Evolutionary conservation across 2,113 vertebrate genomes (phyloP), one percentile per base, ranked within the genome.

Genomic region (Glaucidium brasilianum): DNA sequence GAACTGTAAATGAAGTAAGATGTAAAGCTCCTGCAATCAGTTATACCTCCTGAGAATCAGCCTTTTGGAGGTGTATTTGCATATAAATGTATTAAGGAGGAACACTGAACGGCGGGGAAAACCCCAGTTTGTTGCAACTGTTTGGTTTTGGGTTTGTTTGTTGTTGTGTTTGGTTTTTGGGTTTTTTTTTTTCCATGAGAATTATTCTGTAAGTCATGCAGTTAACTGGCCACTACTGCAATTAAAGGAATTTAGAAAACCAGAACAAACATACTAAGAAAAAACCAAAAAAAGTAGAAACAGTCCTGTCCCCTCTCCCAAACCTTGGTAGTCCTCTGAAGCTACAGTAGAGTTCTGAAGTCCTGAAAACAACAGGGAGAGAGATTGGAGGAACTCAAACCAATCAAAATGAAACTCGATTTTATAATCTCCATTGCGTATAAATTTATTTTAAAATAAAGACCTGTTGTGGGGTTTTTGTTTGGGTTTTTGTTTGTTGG

Each of bases 11-110:
- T 11, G 59, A 72, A 85, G 55, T 11, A 19, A 77, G 50, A 78
- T 8, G 49, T 30, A 64, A 81, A 59, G 37, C 55, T 74, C 55
- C 66, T 55, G 60, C 50, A 47, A 29, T 39, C 60, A 53, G 32
- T 27, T 50, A 9, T 22, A 35, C 9, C 55, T 74, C 66, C 12
- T 11, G 41, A 83, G 60, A 68, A 60, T 45, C n/a, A 20, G 64
- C 15, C 41, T 73, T 63, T n/a, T 1, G 0, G 49, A 49, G 35
- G 5, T 1, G 0, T 41, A 11, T 81, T 77, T 80, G 45, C 26
- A 43, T 12, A 32, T 29, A 78, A 50, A 34, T 1, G 9, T 25
- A 43, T 27, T 22, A 45, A 62, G 20, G 23, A 45, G 12, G 32
- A 67, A 59, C 26, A 9, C 15, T 25, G 9, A 60, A 19, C 13